phyloP scores from a whole-genome alignment of 2,113 vertebrate species.

The Herpailurus yagouaroundi region DNA sequence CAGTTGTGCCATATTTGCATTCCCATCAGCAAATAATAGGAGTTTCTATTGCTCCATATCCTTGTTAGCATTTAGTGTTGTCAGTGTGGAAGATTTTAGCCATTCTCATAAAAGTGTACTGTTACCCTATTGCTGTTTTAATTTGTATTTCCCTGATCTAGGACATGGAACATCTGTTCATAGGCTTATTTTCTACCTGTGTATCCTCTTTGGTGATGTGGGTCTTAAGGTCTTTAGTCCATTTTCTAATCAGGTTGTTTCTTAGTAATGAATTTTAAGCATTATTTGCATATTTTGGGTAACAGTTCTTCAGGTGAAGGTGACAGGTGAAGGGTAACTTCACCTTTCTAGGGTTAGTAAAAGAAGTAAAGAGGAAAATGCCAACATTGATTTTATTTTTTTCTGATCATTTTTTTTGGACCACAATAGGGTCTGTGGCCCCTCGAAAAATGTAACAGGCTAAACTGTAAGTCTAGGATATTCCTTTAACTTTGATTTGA shows the following conservation, averaged over 20 bases:
- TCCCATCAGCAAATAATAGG: neutral
- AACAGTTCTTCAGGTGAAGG: neutral
- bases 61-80: neutral
- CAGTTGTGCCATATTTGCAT: neutral
- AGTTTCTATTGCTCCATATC: neutral
- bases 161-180: neutral
- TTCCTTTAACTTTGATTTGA: conserved; percentile 54
- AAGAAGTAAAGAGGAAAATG: neutral
- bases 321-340: neutral
- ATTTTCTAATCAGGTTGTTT: neutral
- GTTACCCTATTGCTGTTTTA: neutral
- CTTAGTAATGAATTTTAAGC: neutral
- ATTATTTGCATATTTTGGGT: neutral
- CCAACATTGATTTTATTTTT: neutral
- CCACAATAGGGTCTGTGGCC: neutral
- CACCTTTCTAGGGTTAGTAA: neutral
- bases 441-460: neutral
- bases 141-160: neutral
- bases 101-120: neutral
- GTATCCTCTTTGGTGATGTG: neutral
- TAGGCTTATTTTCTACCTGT: neutral
- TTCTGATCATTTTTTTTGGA: neutral
- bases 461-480: neutral
- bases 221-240: neutral
- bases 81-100: neutral